phyloP scores from a whole-genome alignment of 1,140 invertebrate species.

The Drosophila hydei region DNA sequence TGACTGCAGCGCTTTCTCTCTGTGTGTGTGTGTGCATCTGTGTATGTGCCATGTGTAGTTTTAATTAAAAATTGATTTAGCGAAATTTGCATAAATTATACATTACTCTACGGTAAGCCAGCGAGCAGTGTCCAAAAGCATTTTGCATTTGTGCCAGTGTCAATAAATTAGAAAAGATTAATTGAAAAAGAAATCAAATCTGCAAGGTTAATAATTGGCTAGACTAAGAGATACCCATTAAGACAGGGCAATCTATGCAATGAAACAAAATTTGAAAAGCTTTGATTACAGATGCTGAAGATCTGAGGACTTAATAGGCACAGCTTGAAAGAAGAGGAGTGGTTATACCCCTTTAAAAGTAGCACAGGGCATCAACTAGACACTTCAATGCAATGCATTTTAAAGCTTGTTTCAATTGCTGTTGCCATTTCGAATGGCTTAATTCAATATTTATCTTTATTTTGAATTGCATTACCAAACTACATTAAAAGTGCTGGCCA shows the following conservation, averaged over 20 bases:
- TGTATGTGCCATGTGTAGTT: slow-evolving; percentile 53
- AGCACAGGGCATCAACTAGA: slow-evolving; percentile 13
- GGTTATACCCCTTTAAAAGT: not conserved
- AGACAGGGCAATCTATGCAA: no score
- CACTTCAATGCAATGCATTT: slow-evolving; percentile 11
- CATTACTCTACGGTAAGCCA: slow-evolving; percentile 71
- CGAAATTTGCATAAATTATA: slow-evolving; percentile 81
- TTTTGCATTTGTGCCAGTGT: slow-evolving; percentile 54
- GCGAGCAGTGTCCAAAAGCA: slow-evolving; percentile 32
- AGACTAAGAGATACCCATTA: slow-evolving; percentile 1
- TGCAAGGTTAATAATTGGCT: no score
- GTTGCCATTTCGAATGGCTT: slow-evolving; percentile 30
- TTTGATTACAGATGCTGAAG: no score
- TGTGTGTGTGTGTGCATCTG: slow-evolving; percentile 8
- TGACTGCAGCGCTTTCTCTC: slow-evolving; percentile 17
- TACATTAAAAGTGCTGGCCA: slow-evolving; percentile 26
- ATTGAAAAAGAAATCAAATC: slow-evolving; percentile 50
- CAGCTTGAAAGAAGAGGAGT: not conserved
- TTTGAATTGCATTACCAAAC: slow-evolving; percentile 33
- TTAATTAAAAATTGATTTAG: slow-evolving; percentile 83
- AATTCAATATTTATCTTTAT: slow-evolving; percentile 65
- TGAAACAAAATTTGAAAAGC: no score
- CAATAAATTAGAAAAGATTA: slow-evolving; percentile 81
- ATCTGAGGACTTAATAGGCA: no score
- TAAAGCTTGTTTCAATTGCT: slow-evolving; percentile 25